Conservation (phyloP, 2,113 vertebrate species). For the Hypanus sabinus region DNA sequence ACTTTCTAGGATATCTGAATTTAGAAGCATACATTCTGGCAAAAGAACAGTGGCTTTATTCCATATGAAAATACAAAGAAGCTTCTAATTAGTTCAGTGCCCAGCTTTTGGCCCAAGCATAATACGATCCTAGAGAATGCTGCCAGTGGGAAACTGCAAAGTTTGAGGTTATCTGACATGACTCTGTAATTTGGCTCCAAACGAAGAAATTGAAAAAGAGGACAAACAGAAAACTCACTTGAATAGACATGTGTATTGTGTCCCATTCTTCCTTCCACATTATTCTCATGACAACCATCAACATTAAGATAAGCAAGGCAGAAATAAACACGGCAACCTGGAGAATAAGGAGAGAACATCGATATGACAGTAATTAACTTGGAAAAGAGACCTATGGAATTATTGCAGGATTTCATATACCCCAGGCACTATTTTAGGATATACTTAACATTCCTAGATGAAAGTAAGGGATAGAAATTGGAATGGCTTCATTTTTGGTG, state of each 20-base stretch:
- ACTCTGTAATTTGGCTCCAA: no score
- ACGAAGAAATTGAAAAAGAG: not conserved
- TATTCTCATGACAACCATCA: not conserved
- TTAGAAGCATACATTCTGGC: not conserved
- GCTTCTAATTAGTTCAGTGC: not conserved
- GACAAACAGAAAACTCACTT: slow-evolving; percentile 5
- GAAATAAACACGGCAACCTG: not conserved
- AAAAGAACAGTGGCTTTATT: not conserved
- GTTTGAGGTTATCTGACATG: not conserved
- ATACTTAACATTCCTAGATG: not conserved
- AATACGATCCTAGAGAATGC: not conserved
- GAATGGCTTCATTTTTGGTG: no score
- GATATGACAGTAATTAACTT: not conserved
- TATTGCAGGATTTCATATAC: not conserved
- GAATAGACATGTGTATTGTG: not conserved
- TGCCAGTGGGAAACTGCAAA: not conserved
- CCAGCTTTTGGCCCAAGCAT: not conserved
- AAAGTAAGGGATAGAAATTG: not conserved
- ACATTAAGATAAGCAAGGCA: not conserved
- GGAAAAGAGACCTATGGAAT: not conserved
- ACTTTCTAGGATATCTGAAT: not conserved
- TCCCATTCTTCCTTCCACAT: slow-evolving; percentile 15
- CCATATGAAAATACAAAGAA: not conserved
- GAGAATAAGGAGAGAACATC: not conserved
- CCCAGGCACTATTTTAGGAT: not conserved